Evolutionary conservation across 2,888 invertebrate genomes (phyloP), one percentile per base, ranked within the genome.

Genomic region (Heteropelma amictum): DNA sequence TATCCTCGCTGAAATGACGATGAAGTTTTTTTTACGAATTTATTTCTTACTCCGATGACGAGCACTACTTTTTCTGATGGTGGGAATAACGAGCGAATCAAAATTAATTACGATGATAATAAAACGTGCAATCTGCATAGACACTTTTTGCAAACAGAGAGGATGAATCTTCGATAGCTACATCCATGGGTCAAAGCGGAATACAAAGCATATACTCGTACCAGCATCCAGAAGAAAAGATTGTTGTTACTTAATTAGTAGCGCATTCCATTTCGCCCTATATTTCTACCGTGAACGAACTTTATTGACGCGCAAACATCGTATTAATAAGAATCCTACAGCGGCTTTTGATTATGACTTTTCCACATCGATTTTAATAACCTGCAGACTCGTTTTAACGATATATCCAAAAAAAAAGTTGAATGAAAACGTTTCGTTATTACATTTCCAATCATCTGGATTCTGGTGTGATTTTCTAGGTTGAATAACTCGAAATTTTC

Each of bases 211-310:
- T 33, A 26, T 23, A 35, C 26, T 17, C 23, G 3, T n/a, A 53
- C 28, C 51, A 38, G 4, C 51, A 49, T 64, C 64, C 64, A 64
- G 51, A 53, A 14, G 35, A 47, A n/a, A 33, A 26, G 21, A 17
- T 35, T 23, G 33, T 30, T 45, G 6, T 6, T 5, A 2, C 17
- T 60, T 4, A 19, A 45, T 30, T 23, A 19, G n/a, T 3, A 49
- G 14, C n/a, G 8, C 8, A 33, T 28, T 19, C 4, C 10, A 33
- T 51, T 38, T 23, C 12, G 35, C 3, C 1, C 14, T 38, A n/a
- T 12, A 5, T 5, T 38, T n/a, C n/a, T n/a, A n/a, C n/a, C n/a
- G n/a, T n/a, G n/a, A n/a, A n/a, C n/a, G n/a, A n/a, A n/a, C n/a
- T n/a, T n/a, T n/a, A n/a, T n/a, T n/a, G n/a, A n/a, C n/a, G n/a